Evolutionary conservation across 2,797 vertebrate genomes (phyloP).

Genomic region (Sebastes hopkinsi): DNA sequence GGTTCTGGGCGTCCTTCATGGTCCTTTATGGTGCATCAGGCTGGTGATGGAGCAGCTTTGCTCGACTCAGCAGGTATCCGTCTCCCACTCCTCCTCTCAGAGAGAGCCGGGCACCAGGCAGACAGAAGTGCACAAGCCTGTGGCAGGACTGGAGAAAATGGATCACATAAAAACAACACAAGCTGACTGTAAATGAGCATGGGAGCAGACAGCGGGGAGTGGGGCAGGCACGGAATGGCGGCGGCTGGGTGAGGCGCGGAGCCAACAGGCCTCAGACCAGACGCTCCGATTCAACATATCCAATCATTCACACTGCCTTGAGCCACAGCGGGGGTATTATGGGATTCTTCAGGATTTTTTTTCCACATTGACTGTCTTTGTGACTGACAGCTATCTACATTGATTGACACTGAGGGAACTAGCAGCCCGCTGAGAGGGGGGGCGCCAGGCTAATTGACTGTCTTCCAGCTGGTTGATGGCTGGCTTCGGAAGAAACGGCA

Average conservation of each 20-base stretch:
- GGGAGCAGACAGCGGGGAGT: conserved; percentile 20
- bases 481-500: conserved; percentile 44
- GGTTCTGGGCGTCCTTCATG: conserved; percentile 45
- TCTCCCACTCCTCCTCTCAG: conserved; percentile 37
- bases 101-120: conserved; percentile 48
- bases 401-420: conserved; percentile 70
- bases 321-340: conserved; percentile 59
- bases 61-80: conserved; percentile 61
- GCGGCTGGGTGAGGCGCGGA: conserved; percentile 33
- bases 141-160: conserved; percentile 57
- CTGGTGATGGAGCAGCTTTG: conserved; percentile 60
- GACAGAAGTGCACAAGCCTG: conserved; percentile 25
- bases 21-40: conserved; percentile 70
- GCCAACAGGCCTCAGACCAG: conserved; percentile 61
- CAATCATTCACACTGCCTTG: conserved; percentile 59
- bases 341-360: conserved; percentile 50
- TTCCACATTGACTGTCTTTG: conserved; percentile 29
- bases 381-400: conserved; percentile 81
- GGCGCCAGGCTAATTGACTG: conserved; percentile 71
- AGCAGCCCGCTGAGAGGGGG: conserved; percentile 52
- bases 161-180: conserved; percentile 61
- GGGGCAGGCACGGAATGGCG: not conserved
- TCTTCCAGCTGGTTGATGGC: conserved; percentile 67
- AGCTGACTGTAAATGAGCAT: conserved; percentile 69
- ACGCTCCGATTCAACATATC: conserved; percentile 54